These are phyloP conservation scores for Chionodraco myersi DNA, from an alignment of 2,113 vertebrate genomes.

Conservation along the genomic window DNA sequence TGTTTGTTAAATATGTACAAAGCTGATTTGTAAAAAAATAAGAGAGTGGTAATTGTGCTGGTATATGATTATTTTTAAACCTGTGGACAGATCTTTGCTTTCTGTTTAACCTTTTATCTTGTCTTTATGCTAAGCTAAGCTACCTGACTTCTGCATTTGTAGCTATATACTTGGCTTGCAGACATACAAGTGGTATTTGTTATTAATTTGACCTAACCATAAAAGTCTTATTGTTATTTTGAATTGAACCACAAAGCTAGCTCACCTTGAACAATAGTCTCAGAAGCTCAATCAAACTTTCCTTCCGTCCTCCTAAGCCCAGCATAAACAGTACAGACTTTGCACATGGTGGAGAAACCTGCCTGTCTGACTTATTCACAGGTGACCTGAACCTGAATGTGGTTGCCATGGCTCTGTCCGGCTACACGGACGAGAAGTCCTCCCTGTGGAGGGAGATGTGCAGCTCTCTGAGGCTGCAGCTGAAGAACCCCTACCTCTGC, in stretches of 20 bases:
- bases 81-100: too few species aligned
- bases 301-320: not conserved
- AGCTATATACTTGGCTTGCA: not conserved
- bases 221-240: not conserved
- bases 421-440: constrained; percentile 96
- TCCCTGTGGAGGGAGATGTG: constrained; percentile 99
- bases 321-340: not conserved
- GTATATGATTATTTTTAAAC: too few species aligned
- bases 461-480: constrained; percentile 92
- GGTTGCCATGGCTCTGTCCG: constrained; percentile 97
- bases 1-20: not conserved
- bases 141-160: not conserved
- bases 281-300: too few species aligned
- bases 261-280: not conserved
- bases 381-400: constrained; percentile 98
- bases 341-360: not conserved
- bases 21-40: not conserved
- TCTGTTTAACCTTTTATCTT: not conserved
- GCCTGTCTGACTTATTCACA: constrained; percentile 65
- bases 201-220: not conserved
- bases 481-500: constrained; percentile 96
- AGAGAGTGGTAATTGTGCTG: not conserved
- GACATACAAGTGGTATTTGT: not conserved
- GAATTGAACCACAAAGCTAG: not conserved
- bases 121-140: constrained; percentile 2